These are phyloP conservation scores for Rutilus rutilus DNA, from an alignment of 2,113 vertebrate genomes.

Conservation along the genomic window DNA sequence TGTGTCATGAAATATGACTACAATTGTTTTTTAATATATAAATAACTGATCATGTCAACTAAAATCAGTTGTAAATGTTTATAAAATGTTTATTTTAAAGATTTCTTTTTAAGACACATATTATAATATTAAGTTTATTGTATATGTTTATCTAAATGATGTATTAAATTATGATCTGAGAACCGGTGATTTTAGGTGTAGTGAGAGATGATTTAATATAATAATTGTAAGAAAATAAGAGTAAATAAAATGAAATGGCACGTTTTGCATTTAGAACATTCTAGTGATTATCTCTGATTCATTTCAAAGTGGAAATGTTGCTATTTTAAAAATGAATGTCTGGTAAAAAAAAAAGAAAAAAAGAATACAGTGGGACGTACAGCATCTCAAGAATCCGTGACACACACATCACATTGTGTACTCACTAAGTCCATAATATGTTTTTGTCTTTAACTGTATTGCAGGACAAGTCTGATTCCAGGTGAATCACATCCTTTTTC, in stretches of 20 bases:
- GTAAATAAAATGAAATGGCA: background rate
- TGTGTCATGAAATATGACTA: background rate
- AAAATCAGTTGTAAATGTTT: background rate
- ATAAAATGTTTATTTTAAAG: background rate
- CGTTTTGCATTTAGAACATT: too few species aligned
- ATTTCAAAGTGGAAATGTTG: background rate
- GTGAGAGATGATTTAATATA: background rate
- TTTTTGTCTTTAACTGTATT: conserved; percentile 52
- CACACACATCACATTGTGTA: background rate
- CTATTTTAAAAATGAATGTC: background rate
- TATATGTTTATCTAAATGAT: background rate
- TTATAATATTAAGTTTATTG: background rate
- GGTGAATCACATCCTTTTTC: conserved; percentile 82
- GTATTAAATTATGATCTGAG: background rate
- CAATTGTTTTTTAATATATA: background rate
- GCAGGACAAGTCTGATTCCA: conserved; percentile 90
- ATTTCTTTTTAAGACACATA: background rate
- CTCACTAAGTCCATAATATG: background rate
- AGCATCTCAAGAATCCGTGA: background rate
- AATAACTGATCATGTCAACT: background rate
- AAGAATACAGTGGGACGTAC: background rate
- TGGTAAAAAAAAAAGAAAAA: background rate
- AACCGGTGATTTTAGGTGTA: background rate
- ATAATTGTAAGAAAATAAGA: background rate
- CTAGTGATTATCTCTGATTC: background rate